These are phyloP conservation scores for Lordiphosa collinella DNA, from an alignment of 1,140 invertebrate species.

Conservation along the genomic window DNA sequence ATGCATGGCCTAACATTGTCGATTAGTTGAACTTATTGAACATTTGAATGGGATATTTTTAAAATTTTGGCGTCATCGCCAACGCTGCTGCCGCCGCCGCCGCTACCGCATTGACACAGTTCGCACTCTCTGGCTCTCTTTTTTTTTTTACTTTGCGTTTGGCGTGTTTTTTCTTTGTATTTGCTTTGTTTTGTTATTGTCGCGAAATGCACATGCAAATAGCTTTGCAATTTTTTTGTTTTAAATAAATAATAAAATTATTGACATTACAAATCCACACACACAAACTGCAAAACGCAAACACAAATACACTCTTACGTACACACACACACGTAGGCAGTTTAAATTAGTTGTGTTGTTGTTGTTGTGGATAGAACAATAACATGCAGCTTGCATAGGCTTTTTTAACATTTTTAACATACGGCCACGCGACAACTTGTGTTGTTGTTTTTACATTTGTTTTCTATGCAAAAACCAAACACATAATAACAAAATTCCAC, in stretches of 20 bases:
- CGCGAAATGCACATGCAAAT: conserved; percentile 26
- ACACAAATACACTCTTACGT: conserved; percentile 9
- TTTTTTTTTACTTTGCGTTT: conserved; percentile 50
- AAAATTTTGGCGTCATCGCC: conserved; percentile 60
- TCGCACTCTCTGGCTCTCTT: conserved; percentile 58
- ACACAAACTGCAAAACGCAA: conserved; percentile 1
- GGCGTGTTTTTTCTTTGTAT: conserved; percentile 40
- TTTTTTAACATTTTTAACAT: not conserved
- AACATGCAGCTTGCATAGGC: conserved; percentile 13
- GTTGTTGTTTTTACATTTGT: not conserved
- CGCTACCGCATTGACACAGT: conserved; percentile 56
- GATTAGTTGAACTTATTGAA: conserved; percentile 21
- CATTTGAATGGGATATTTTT: conserved; percentile 35
- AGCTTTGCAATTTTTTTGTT: conserved; percentile 29
- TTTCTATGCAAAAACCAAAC: conserved; percentile 25
- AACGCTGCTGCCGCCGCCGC: conserved; percentile 9
- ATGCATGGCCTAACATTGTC: not conserved
- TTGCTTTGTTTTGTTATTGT: conserved; percentile 32
- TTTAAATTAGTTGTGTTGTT: conserved; percentile 51
- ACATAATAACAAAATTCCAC: conserved; percentile 33
- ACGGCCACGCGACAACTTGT: conserved; percentile 30
- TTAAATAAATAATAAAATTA: conserved; percentile 4
- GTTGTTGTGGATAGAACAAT: conserved; percentile 26
- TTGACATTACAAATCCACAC: not conserved
- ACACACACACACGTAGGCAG: conserved; percentile 17